phyloP scores from a whole-genome alignment of 2,797 vertebrate genomes.

The Cyclopterus lumpus region DNA sequence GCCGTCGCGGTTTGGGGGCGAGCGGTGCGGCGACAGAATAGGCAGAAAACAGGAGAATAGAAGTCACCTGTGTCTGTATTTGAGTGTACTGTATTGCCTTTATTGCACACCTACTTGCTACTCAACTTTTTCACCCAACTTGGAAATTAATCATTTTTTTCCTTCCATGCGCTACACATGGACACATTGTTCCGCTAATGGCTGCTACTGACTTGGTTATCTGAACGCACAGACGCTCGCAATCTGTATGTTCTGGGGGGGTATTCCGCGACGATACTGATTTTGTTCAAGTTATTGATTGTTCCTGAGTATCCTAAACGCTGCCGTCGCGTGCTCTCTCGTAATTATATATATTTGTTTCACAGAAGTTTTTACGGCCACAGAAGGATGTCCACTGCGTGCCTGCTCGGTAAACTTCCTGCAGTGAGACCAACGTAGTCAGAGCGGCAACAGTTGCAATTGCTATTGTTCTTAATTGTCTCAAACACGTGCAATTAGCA shows the following conservation, averaged over 20 bases:
- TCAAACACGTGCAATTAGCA: slow-evolving; percentile 80
- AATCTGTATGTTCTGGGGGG: neutral
- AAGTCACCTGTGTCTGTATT: neutral
- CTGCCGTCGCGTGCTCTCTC: slow-evolving; percentile 3
- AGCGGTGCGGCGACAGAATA: neutral
- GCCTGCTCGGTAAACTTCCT: slow-evolving; percentile 37
- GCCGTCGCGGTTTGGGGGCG: neutral
- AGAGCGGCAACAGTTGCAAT: slow-evolving; percentile 69
- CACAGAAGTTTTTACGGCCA: slow-evolving; percentile 28
- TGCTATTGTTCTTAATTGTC: slow-evolving; percentile 77
- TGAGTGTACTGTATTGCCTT: neutral
- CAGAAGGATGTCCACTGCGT: slow-evolving; percentile 18
- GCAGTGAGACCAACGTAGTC: slow-evolving; percentile 42
- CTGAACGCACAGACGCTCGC: slow-evolving; percentile 9
- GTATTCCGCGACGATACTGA: slow-evolving; percentile 28
- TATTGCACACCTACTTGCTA: neutral
- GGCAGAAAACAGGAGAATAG: neutral
- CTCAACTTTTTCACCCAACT: slow-evolving; percentile 3
- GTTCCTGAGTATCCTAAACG: slow-evolving; percentile 8
- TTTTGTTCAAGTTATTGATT: slow-evolving; percentile 43
- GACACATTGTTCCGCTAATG: slow-evolving; percentile 27
- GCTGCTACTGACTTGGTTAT: slow-evolving; percentile 20
- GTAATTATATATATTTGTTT: slow-evolving; percentile 38
- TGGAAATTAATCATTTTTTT: slow-evolving; percentile 27
- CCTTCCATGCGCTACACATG: neutral